Percentiles rank a stretch among this genome's conserved stretches.
Conservation (phyloP, 2,113 vertebrate genomes). For the Psammodynastes pulverulentus region DNA sequence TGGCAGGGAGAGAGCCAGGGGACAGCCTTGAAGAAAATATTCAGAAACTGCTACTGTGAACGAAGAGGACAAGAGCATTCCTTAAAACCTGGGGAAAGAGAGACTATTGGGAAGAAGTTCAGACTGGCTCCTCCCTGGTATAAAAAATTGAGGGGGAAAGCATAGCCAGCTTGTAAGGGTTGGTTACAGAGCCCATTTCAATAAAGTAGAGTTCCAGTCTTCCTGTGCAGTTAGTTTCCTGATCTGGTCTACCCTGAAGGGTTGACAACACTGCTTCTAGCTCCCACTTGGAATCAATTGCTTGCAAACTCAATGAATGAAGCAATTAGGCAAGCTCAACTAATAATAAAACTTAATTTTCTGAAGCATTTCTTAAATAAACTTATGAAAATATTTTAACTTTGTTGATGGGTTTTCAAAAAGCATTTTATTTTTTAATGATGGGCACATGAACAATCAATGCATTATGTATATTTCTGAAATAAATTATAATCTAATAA, state of each 20-base stretch:
- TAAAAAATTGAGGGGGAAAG: not conserved
- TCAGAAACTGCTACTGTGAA: not conserved
- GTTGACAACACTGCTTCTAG: not conserved
- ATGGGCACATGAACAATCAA: constrained; percentile 54
- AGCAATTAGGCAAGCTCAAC: not conserved
- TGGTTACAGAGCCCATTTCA: not conserved
- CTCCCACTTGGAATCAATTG: not conserved
- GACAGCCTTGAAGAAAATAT: not conserved
- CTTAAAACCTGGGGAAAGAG: not conserved
- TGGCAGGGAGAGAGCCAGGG: not conserved
- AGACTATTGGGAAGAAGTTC: not conserved
- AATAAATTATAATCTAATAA: constrained; percentile 65
- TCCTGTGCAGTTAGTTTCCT: not conserved
- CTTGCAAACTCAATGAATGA: not conserved
- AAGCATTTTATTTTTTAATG: constrained; percentile 52
- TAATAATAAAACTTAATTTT: not conserved
- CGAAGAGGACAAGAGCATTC: not conserved
- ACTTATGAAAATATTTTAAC: not conserved
- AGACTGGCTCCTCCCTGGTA: not conserved
- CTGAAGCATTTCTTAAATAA: not conserved
- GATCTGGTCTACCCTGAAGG: not conserved
- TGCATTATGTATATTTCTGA: constrained; percentile 60
- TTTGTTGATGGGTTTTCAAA: not conserved
- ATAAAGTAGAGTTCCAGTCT: not conserved
- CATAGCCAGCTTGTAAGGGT: not conserved